Evolutionary conservation across 2,797 vertebrate genomes (phyloP).

Genomic region (Pipistrellus nathusii): DNA sequence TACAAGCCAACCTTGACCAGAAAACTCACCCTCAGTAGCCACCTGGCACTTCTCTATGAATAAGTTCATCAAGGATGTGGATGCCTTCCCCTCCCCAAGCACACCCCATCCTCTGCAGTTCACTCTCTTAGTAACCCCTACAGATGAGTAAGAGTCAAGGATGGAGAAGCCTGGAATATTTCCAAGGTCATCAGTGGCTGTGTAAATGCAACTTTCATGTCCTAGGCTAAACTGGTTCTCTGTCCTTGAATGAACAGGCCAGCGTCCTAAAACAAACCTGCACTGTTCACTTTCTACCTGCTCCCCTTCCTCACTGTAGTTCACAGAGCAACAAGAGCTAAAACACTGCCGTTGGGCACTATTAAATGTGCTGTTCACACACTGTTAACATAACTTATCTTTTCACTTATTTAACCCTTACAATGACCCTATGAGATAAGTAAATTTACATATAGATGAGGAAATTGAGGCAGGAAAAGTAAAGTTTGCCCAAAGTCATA

Average conservation of each 20-base stretch:
- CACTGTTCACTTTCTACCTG: background rate
- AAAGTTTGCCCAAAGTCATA: background rate
- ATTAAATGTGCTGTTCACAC: background rate
- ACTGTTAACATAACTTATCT: background rate
- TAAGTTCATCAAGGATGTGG: background rate
- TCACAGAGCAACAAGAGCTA: background rate
- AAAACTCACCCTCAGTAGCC: background rate
- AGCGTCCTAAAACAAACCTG: background rate
- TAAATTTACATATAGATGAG: background rate
- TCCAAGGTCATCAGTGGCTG: background rate
- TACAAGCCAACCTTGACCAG: background rate
- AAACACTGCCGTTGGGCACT: background rate
- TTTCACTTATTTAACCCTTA: background rate
- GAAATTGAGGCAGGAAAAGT: background rate
- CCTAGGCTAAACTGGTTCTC: background rate
- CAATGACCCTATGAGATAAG: background rate
- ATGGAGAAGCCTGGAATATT: slow-evolving; percentile 28
- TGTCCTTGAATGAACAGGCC: background rate
- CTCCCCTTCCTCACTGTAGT: background rate
- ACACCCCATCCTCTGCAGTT: background rate
- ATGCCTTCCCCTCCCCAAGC: background rate
- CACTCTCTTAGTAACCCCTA: background rate
- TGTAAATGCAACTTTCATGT: background rate
- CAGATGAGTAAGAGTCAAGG: slow-evolving; percentile 4
- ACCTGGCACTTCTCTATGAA: background rate